phyloP scores from a whole-genome alignment of 2,797 vertebrate species.

The Coranthus polyacanthus region DNA sequence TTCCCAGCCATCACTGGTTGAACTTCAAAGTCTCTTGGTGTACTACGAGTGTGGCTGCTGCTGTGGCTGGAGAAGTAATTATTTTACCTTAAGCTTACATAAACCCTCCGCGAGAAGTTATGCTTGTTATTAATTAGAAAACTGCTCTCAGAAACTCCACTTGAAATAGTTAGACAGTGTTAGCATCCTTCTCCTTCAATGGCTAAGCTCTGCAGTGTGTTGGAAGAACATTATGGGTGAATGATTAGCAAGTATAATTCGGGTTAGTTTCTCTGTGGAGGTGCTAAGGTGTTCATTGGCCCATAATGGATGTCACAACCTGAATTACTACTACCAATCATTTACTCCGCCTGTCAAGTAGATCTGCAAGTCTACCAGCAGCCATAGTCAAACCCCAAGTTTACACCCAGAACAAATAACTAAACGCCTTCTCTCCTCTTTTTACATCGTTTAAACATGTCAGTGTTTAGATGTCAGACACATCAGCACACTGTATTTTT shows the following conservation, averaged over 20 bases:
- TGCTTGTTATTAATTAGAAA: conserved; percentile 73
- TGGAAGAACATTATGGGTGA: conserved; percentile 64
- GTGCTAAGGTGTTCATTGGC: conserved; percentile 73
- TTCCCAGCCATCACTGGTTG: conserved; percentile 38
- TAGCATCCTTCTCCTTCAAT: conserved; percentile 67
- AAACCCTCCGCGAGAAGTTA: conserved; percentile 61
- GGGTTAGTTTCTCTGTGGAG: conserved; percentile 63
- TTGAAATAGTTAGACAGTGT: conserved; percentile 66
- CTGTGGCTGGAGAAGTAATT: conserved; percentile 46
- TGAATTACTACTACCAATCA: conserved; percentile 76
- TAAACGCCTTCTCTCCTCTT: conserved; percentile 30
- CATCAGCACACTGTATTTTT: conserved; percentile 39
- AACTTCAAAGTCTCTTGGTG: conserved; percentile 66
- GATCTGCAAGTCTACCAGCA: conserved; percentile 21
- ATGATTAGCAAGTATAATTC: conserved; percentile 75
- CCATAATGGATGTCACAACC: conserved; percentile 78
- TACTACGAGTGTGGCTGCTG: conserved; percentile 28
- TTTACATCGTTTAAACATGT: conserved; percentile 39
- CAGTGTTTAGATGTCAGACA: conserved; percentile 51
- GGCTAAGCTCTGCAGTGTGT: conserved; percentile 58
- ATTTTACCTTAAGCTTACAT: conserved; percentile 67
- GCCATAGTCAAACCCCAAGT: conserved; percentile 23
- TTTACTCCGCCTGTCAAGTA: conserved; percentile 65
- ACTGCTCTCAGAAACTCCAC: conserved; percentile 54
- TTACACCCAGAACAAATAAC: conserved; percentile 28